Evolutionary conservation across 1,140 invertebrate genomes (phyloP), one percentile per base, ranked within the genome.

Genomic region (Bombus consobrinus): DNA sequence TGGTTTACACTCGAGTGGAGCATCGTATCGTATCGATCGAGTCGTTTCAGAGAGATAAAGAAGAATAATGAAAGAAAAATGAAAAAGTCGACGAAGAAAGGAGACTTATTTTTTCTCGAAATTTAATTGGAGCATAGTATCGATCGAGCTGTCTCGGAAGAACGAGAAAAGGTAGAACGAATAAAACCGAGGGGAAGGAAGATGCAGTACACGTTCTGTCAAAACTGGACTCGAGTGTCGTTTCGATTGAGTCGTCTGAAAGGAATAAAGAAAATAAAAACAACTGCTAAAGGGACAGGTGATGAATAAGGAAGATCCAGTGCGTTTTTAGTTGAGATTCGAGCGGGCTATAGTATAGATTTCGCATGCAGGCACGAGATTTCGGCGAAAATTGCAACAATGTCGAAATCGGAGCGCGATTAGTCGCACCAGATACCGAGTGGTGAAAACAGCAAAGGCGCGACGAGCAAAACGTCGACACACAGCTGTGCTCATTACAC

Each of bases 291-390:
- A 53, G 18, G 18, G 47, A 0, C 18, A 18, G 47, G 18, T 0
- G 1, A 10, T 0, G n/a, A 10, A 0, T 0, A 32, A n/a, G 5
- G 15, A 15, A n/a, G 28, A n/a, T 9, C 1, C 3, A 39, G 37
- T 3, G 10, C 0, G 34, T 53, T 53, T 8, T 22, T 22, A 53
- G 3, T 12, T 25, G 13, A 47, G 43, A 53, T 75, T 66, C 32
- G 72, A 39, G 57, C 66, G 32, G 22, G 43, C 77, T 78, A 0
- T 53, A 28, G 37, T 72, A 87, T 85, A 79, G 88, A 90, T 90
- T 87, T 87, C 59, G 22, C 4, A 59, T 1, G 53, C 57, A 64
- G 74, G 37, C 64, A 43, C 68, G 64, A 64, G 74, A 74, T 41
- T 32, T 18, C 8, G 15, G 32, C 34, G 73, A 82, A 69, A 68